A percentile compares a stretch with the other conserved stretches of the same genome.
Conservation (phyloP, 2,113 vertebrate genomes). For the Baryphthengus martii region DNA sequence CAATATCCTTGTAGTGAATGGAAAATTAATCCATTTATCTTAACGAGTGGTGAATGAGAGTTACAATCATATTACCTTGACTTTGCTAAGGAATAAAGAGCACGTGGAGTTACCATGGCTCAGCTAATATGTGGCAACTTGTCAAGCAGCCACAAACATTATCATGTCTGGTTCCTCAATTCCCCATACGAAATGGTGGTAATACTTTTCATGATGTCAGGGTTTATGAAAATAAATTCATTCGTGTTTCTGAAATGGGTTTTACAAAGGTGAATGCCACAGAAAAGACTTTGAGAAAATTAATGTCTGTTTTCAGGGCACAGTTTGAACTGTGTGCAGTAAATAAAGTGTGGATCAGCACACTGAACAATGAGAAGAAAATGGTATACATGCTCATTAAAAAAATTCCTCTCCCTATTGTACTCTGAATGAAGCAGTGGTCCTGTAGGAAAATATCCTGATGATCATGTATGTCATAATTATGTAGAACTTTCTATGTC, state of each 20-base stretch:
- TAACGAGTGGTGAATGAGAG: neutral
- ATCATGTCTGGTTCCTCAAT: conserved; percentile 19
- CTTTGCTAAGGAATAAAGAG: conserved; percentile 2
- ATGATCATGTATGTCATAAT: neutral
- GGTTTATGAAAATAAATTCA: conserved; percentile 21
- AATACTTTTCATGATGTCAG: neutral
- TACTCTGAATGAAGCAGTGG: neutral
- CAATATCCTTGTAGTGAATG: neutral
- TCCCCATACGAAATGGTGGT: neutral
- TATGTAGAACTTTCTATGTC: neutral
- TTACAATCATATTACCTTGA: neutral
- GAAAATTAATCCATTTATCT: conserved; percentile 20
- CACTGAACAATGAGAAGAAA: neutral
- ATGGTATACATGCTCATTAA: neutral
- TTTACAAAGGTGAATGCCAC: neutral
- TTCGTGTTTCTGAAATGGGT: neutral
- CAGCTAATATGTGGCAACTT: neutral
- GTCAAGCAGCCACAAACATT: neutral
- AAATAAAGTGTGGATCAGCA: conserved; percentile 4
- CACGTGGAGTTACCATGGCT: neutral
- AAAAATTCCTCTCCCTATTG: neutral
- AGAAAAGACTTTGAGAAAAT: neutral
- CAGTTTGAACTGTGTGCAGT: neutral
- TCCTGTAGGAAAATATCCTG: conserved; percentile 17
- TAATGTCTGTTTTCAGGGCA: conserved; percentile 2